A percentile compares a stretch with the other conserved stretches of the same genome.
phyloP scores from a whole-genome alignment of 2,797 vertebrate species.

The Melanitta fusca region DNA sequence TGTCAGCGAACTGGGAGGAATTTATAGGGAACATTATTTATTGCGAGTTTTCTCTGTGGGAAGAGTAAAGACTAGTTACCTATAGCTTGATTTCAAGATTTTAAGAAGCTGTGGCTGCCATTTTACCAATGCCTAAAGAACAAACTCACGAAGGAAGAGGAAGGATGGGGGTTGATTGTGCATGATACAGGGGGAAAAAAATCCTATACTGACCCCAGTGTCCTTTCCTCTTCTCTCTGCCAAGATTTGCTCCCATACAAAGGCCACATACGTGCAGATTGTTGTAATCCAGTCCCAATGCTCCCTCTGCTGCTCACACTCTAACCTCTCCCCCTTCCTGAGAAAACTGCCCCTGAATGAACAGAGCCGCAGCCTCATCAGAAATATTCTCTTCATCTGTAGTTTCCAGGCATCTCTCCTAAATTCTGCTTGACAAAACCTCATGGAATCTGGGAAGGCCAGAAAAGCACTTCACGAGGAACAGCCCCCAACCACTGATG shows the following conservation, averaged over 20 bases:
- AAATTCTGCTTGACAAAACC: background rate
- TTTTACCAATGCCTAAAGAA: background rate
- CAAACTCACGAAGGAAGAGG: background rate
- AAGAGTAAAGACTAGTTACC: background rate
- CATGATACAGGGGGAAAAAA: background rate
- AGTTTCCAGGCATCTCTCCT: background rate
- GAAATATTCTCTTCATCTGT: background rate
- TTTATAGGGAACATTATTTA: background rate
- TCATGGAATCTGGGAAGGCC: background rate
- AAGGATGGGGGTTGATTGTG: background rate
- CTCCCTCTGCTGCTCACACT: conserved; percentile 63
- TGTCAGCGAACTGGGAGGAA: background rate
- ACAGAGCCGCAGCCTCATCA: background rate
- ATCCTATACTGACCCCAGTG: accelerated
- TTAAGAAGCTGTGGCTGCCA: background rate
- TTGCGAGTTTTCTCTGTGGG: background rate
- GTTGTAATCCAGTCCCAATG: background rate
- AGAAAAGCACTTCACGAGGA: background rate
- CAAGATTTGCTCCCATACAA: background rate
- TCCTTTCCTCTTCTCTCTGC: background rate
- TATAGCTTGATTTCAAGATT: background rate
- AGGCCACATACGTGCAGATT: background rate
- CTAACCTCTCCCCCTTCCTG: background rate
- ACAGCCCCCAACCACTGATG: background rate
- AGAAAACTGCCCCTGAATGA: accelerated